A percentile compares a stretch with the other conserved stretches of the same genome.
Conservation (phyloP, 2,888 invertebrate genomes). For the Drosophila birchii region DNA sequence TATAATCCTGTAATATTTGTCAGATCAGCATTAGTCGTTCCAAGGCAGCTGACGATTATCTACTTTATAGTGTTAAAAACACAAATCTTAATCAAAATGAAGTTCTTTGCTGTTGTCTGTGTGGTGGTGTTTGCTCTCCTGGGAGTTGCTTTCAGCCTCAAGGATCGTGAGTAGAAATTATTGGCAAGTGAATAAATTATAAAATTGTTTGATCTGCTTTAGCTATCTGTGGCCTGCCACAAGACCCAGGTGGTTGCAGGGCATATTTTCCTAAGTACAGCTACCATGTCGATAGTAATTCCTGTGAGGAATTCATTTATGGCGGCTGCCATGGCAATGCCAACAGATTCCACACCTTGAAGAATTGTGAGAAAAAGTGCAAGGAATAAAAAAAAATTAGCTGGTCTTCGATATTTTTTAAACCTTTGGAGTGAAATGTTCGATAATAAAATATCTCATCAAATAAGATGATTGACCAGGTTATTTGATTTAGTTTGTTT, state of each 20-base stretch:
- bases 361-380: conserved; percentile 55
- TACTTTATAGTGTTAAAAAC: conserved; percentile 5
- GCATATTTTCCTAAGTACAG: conserved; percentile 37
- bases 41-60: conserved; percentile 10
- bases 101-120: conserved; percentile 50
- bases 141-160: conserved; percentile 51
- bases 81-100: conserved; percentile 35
- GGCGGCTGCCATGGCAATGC: conserved; percentile 75
- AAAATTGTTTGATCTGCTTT: background rate
- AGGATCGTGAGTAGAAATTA: conserved; percentile 56
- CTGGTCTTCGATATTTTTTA: background rate
- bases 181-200: background rate
- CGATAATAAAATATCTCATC: background rate
- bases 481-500: background rate
- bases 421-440: background rate
- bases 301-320: conserved; percentile 57
- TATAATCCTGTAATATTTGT: conserved; percentile 40
- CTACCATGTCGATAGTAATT: conserved; percentile 37
- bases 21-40: conserved; percentile 49
- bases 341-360: conserved; percentile 54
- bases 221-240: conserved; percentile 45
- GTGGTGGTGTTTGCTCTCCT: conserved; percentile 59
- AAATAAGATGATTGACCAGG: background rate
- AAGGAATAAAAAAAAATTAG: conserved; percentile 19
- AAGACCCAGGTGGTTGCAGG: conserved; percentile 42